Percentiles rank a stretch among this genome's conserved stretches.
Evolutionary conservation across 2,113 vertebrate genomes (phyloP).

Genomic region (Rhinopomastus cyanomelas): DNA sequence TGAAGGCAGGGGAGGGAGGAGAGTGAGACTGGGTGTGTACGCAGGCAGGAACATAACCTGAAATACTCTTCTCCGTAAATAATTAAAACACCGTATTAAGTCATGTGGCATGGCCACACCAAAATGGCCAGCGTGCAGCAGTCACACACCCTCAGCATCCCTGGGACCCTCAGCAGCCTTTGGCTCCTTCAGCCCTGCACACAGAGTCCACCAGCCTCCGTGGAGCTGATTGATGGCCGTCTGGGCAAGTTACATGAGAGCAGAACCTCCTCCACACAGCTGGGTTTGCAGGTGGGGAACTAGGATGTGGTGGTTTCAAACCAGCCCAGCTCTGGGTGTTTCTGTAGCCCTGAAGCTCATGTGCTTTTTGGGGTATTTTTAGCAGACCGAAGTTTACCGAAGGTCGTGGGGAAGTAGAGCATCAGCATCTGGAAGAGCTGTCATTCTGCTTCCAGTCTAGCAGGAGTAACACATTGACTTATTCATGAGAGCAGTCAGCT

Average conservation of each 20-base stretch:
- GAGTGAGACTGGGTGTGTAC: rapidly evolving
- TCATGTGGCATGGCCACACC: rapidly evolving
- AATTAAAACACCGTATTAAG: neutral
- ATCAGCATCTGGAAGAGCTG: conserved; percentile 53
- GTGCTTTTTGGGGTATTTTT: conserved; percentile 53
- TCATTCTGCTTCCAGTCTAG: conserved; percentile 61
- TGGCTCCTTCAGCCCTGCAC: neutral
- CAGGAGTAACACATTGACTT: conserved; percentile 72
- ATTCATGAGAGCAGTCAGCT: conserved; percentile 66
- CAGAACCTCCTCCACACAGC: neutral
- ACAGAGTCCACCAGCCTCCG: rapidly evolving
- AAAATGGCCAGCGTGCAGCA: neutral
- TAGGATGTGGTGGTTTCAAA: neutral
- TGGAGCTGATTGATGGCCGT: rapidly evolving
- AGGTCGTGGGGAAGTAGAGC: conserved; percentile 43
- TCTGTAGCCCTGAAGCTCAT: neutral
- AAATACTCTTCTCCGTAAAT: neutral
- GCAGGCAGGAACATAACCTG: neutral
- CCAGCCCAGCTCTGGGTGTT: neutral
- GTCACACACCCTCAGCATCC: neutral
- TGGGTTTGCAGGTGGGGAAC: neutral
- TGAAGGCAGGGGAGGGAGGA: neutral
- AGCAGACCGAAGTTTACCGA: conserved; percentile 10
- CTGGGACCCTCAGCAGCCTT: neutral
- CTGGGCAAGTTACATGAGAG: neutral